Conservation (phyloP, 2,888 invertebrate genomes). For the Sarcophaga rosellei region DNA sequence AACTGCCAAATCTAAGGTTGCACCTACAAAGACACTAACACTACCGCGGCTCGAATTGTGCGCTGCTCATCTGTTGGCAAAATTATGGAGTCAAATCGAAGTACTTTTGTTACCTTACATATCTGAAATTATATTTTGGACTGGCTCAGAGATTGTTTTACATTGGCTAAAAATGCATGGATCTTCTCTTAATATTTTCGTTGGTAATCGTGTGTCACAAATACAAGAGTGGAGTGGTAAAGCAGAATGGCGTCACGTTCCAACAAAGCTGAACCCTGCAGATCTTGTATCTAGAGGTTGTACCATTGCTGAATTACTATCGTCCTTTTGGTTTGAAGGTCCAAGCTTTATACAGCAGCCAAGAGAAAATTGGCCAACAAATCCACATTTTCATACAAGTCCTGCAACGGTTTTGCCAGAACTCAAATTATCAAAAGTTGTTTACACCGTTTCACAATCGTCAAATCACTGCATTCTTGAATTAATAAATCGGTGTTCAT, state of each 20-base stretch:
- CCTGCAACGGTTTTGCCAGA: neutral
- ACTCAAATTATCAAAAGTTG: neutral
- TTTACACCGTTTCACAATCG: neutral
- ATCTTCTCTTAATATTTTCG: slow-evolving; percentile 40
- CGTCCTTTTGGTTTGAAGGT: slow-evolving; percentile 44
- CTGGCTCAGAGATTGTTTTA: slow-evolving; percentile 40
- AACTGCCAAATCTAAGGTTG: slow-evolving; percentile 57
- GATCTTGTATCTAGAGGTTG: slow-evolving; percentile 61
- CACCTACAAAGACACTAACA: slow-evolving; percentile 54
- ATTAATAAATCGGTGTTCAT: slow-evolving; percentile 9
- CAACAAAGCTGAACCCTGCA: slow-evolving; percentile 57
- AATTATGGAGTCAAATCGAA: slow-evolving; percentile 29
- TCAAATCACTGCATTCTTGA: neutral
- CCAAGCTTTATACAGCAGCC: slow-evolving; percentile 4
- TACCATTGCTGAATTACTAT: slow-evolving; percentile 31
- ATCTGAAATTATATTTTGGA: slow-evolving; percentile 46
- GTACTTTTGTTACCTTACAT: slow-evolving; percentile 13
- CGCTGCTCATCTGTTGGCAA: slow-evolving; percentile 53
- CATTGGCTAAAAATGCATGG: slow-evolving; percentile 49
- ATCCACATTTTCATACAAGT: neutral
- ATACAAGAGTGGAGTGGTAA: slow-evolving; percentile 38
- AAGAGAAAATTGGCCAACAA: slow-evolving; percentile 4
- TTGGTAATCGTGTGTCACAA: slow-evolving; percentile 49
- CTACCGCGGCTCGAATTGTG: slow-evolving; percentile 57
- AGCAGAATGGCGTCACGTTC: slow-evolving; percentile 53